phyloP scores from a whole-genome alignment of 2,113 vertebrate species.

The Diphyllodes magnificus region DNA sequence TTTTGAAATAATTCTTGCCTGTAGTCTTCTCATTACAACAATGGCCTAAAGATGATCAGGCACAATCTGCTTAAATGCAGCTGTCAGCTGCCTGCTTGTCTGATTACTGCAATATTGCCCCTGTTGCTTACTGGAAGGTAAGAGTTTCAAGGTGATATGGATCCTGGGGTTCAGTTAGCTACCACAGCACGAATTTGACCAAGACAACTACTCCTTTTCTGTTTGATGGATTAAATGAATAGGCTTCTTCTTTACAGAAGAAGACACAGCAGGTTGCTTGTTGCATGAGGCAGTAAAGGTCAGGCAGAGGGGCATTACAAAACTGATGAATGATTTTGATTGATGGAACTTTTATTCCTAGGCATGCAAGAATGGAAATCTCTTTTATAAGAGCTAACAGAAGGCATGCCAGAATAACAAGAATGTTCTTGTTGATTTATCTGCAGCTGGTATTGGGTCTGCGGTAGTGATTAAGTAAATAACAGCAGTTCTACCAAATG shows the following conservation, averaged over 20 bases:
- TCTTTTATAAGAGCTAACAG: slow-evolving; percentile 7
- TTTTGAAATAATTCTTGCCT: background rate
- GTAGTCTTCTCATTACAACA: background rate
- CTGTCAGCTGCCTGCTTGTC: background rate
- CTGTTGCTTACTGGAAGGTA: background rate
- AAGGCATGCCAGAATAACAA: slow-evolving; percentile 1
- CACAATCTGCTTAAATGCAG: background rate
- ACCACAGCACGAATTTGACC: background rate
- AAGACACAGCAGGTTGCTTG: background rate
- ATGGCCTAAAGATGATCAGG: background rate
- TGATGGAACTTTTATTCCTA: slow-evolving; percentile 16
- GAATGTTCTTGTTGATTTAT: slow-evolving; percentile 21
- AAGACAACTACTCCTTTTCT: background rate
- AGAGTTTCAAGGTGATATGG: background rate
- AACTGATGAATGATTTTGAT: background rate
- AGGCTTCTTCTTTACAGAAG: background rate
- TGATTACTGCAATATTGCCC: background rate
- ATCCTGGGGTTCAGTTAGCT: background rate
- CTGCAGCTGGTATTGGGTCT: background rate
- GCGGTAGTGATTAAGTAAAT: background rate
- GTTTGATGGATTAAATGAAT: background rate
- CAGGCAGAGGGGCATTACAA: background rate
- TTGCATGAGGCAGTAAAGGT: background rate
- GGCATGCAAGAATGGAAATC: background rate
- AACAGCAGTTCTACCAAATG: background rate